phyloP scores from a whole-genome alignment of 2,888 invertebrate genomes.

The Aporophyla lueneburgensis region DNA sequence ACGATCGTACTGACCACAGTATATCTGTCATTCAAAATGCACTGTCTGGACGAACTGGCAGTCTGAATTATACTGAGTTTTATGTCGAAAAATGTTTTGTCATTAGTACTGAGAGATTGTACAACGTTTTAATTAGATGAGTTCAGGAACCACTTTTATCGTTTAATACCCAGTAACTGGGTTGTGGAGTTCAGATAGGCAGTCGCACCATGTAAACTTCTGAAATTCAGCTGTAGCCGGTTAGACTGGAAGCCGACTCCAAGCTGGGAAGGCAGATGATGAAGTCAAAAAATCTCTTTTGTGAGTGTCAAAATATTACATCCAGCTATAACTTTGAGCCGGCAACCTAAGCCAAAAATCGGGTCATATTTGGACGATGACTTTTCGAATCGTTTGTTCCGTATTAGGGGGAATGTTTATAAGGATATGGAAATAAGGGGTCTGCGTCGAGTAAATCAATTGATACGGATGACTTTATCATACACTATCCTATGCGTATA shows the following conservation, averaged over 20 bases:
- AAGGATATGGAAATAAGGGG: slow-evolving; percentile 18
- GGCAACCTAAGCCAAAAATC: background rate
- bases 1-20: slow-evolving; percentile 51
- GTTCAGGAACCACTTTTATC: background rate
- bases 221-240: too few species aligned
- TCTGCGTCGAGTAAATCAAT: slow-evolving; percentile 8
- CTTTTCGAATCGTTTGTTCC: background rate
- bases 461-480: slow-evolving; percentile 13
- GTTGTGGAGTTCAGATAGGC: background rate
- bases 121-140: background rate
- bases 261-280: too few species aligned
- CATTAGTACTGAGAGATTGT: background rate
- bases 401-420: slow-evolving; percentile 13
- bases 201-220: too few species aligned
- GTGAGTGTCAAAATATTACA: background rate
- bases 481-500: background rate
- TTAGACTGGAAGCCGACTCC: too few species aligned
- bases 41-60: slow-evolving; percentile 34
- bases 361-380: background rate
- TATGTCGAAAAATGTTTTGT: background rate
- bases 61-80: slow-evolving; percentile 7
- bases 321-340: background rate
- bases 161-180: background rate
- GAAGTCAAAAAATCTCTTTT: too few species aligned
- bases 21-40: slow-evolving; percentile 61